phyloP scores from a whole-genome alignment of 2,888 invertebrate species.

The Arrhopalites spinosus region DNA sequence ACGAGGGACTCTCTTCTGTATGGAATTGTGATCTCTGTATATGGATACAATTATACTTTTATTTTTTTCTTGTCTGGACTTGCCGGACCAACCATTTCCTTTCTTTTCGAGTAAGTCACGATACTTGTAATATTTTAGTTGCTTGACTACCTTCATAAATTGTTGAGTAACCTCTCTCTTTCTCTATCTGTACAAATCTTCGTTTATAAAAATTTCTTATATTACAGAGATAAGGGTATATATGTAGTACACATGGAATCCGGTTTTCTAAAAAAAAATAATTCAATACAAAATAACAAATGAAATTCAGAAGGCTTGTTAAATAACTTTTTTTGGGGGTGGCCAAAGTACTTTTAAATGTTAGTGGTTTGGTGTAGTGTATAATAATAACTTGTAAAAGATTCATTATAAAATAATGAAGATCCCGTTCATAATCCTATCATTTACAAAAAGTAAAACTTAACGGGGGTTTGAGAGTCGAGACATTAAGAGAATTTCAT shows the following conservation, averaged over 20 bases:
- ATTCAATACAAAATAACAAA: not conserved
- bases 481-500: not conserved
- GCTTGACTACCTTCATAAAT: conserved; percentile 20
- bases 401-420: conserved; percentile 31
- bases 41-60: not conserved
- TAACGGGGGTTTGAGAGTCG: not conserved
- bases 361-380: not conserved
- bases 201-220: not conserved
- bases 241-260: not conserved
- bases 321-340: not conserved
- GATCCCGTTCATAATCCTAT: conserved; percentile 25
- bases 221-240: not conserved
- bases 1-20: not conserved
- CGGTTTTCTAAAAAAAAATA: not conserved
- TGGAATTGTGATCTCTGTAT: too few species aligned
- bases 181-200: not conserved
- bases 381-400: conserved; percentile 30
- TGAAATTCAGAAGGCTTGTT: not conserved
- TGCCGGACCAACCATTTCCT: not conserved
- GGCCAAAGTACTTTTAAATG: not conserved
- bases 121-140: not conserved
- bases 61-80: not conserved
- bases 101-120: conserved; percentile 22
- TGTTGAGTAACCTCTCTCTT: not conserved
- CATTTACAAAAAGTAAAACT: not conserved